Evolutionary conservation across 1,140 invertebrate genomes (phyloP).

Genomic region (Antheraea mylitta): DNA sequence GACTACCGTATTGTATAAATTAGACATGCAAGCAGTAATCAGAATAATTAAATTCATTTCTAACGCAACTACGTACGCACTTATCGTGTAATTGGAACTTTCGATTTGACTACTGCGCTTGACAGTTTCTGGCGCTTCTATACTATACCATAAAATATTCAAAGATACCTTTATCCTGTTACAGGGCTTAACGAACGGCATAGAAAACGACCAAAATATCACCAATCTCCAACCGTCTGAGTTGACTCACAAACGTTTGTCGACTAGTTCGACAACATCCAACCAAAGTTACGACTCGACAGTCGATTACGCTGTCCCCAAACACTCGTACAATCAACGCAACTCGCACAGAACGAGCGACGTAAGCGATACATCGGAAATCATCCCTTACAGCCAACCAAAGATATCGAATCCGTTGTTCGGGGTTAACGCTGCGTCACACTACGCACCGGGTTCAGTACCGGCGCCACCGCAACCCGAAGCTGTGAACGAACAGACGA

Average conservation of each 20-base stretch:
- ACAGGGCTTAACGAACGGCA: slow-evolving; percentile 73
- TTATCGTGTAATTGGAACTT: slow-evolving; percentile 4
- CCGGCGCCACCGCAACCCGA: slow-evolving; percentile 26
- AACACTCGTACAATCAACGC: slow-evolving; percentile 54
- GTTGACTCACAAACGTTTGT: slow-evolving; percentile 59
- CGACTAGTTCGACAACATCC: slow-evolving; percentile 65
- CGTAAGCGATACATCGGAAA: slow-evolving; percentile 46
- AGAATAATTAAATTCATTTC: not conserved
- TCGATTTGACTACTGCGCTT: slow-evolving; percentile 5
- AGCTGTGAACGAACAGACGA: slow-evolving; percentile 34
- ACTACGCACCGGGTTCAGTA: slow-evolving; percentile 63
- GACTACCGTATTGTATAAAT: slow-evolving; percentile 1
- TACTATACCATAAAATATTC: not conserved
- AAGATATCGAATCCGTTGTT: slow-evolving; percentile 72
- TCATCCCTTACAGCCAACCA: slow-evolving; percentile 37
- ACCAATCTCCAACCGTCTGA: slow-evolving; percentile 73
- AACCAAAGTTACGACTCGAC: slow-evolving; percentile 70
- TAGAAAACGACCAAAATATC: slow-evolving; percentile 78
- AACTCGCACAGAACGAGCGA: slow-evolving; percentile 36
- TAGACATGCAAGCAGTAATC: slow-evolving; percentile 1
- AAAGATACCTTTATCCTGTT: slow-evolving; percentile 26
- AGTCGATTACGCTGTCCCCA: slow-evolving; percentile 65
- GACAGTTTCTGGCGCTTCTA: not conserved
- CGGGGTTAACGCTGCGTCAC: slow-evolving; percentile 73
- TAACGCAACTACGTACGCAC: not conserved